phyloP scores from a whole-genome alignment of 2,888 invertebrate species.

The Phasia obesa region DNA sequence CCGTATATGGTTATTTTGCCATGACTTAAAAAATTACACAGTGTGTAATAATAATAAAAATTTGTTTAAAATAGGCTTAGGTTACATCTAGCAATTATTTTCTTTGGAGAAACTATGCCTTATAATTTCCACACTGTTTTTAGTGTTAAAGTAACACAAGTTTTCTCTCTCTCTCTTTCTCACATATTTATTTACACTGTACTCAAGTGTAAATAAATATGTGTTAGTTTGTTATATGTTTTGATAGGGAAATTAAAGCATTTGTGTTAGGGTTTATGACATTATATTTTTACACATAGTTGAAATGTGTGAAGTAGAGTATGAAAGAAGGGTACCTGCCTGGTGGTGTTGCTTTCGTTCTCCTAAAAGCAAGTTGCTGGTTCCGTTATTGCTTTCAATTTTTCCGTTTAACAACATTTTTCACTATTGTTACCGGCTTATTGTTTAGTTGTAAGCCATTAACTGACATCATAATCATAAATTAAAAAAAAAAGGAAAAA shows the following conservation, averaged over 20 bases:
- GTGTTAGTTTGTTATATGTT: too few species aligned
- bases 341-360: constrained; percentile 34
- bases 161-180: too few species aligned
- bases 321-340: background rate
- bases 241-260: background rate
- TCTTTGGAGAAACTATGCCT: too few species aligned
- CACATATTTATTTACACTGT: too few species aligned
- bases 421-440: constrained; percentile 5
- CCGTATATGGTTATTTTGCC: too few species aligned
- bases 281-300: constrained; percentile 13
- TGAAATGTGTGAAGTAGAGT: background rate
- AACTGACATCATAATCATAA: constrained; percentile 66
- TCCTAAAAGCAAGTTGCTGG: constrained; percentile 44
- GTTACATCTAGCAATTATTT: too few species aligned
- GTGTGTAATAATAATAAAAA: too few species aligned
- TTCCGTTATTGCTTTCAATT: constrained; percentile 49
- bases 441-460: constrained; percentile 53
- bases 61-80: too few species aligned
- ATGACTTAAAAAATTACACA: too few species aligned
- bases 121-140: too few species aligned
- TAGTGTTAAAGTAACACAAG: too few species aligned
- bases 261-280: constrained; percentile 13
- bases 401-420: constrained; percentile 47
- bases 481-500: constrained; percentile 26
- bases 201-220: too few species aligned